Percentiles rank a stretch among this genome's conserved stretches.
phyloP scores from a whole-genome alignment of 2,113 vertebrate genomes.

The Passerina amoena region DNA sequence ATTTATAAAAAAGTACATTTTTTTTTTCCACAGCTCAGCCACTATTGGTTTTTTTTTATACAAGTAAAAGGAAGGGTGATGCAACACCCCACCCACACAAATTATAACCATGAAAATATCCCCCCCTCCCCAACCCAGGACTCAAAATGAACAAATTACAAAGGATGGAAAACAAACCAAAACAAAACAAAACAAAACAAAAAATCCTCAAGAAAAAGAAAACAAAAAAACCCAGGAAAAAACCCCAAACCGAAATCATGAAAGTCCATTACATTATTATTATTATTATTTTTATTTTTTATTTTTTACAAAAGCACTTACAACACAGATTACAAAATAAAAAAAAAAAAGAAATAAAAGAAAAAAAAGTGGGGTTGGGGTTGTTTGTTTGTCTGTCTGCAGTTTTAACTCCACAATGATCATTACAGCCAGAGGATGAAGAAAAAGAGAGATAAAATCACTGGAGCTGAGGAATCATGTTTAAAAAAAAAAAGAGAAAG shows the following conservation, averaged over 20 bases:
- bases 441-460: conserved; percentile 15
- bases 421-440: conserved; percentile 22
- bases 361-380: neutral
- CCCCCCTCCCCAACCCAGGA: neutral
- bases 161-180: conserved; percentile 35
- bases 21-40: conserved; percentile 74
- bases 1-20: conserved; percentile 87
- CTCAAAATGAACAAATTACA: conserved; percentile 61
- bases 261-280: conserved; percentile 39
- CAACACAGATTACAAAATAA: conserved; percentile 61
- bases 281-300: conserved; percentile 30
- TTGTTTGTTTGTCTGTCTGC: neutral
- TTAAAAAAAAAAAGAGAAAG: neutral
- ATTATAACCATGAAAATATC: conserved; percentile 69
- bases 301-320: conserved; percentile 71
- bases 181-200: neutral
- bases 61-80: conserved; percentile 76
- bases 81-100: conserved; percentile 68
- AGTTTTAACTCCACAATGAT: conserved; percentile 40
- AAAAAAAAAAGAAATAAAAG: neutral
- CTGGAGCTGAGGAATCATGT: neutral
- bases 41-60: conserved; percentile 78
- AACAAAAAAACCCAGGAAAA: neutral
- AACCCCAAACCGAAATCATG: neutral
- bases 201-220: neutral